phyloP scores from a whole-genome alignment of 37 sponge, comb jelly and placozoan species.

The Dysidea cf. avara region DNA sequence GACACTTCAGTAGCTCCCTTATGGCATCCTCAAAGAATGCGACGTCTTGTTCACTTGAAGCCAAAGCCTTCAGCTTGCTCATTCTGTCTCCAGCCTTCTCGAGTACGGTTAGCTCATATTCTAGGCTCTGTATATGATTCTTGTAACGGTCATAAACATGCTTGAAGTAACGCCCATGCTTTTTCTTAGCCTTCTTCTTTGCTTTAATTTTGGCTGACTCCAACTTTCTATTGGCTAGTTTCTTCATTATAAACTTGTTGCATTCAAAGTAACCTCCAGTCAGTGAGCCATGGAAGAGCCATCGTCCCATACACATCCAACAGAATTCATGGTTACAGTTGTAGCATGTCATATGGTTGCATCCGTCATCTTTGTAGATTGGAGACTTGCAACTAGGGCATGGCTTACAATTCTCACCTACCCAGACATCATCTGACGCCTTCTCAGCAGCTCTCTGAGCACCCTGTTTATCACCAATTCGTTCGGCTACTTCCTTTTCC shows the following conservation, averaged over 20 bases:
- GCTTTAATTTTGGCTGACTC: too few species aligned
- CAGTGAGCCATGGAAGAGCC: slow-evolving; percentile 20
- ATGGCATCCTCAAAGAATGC: slow-evolving; percentile 29
- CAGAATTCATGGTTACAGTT: slow-evolving; percentile 37
- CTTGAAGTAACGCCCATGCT: too few species aligned
- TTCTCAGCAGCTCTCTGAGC: neutral
- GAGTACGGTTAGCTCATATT: slow-evolving; percentile 9
- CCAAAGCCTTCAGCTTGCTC: neutral
- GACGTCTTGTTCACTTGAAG: slow-evolving; percentile 11
- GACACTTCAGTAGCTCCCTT: slow-evolving; percentile 16
- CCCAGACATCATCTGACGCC: slow-evolving; percentile 17
- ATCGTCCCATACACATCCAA: too few species aligned
- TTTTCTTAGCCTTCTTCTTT: too few species aligned
- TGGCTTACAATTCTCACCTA: too few species aligned
- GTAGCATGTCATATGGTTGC: slow-evolving; percentile 55
- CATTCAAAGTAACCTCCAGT: slow-evolving; percentile 43
- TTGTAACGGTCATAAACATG: too few species aligned
- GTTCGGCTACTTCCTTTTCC: slow-evolving; percentile 9
- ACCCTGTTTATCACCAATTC: slow-evolving; percentile 1
- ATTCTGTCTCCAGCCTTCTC: slow-evolving; percentile 2
- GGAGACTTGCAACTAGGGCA: slow-evolving; percentile 46
- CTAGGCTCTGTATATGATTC: too few species aligned
- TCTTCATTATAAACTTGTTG: too few species aligned
- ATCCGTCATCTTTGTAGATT: slow-evolving; percentile 45
- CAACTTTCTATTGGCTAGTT: too few species aligned